Conservation (phyloP, 2,888 invertebrate genomes). For the Matsumyia berberina region DNA sequence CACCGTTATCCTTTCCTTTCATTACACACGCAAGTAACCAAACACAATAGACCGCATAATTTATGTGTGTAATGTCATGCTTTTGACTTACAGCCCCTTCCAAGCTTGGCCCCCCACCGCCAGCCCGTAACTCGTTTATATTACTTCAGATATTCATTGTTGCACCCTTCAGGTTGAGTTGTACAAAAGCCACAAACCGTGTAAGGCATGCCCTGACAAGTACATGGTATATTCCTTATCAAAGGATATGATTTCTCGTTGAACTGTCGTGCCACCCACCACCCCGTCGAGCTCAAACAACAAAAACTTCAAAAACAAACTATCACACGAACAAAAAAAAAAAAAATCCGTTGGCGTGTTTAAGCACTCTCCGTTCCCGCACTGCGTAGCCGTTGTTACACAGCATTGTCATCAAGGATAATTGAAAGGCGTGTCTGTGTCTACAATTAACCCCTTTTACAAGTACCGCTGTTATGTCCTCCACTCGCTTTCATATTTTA, state of each 20-base stretch:
- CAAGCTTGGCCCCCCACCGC: not conserved
- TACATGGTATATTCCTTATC: slow-evolving; percentile 26
- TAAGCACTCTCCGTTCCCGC: slow-evolving; percentile 9
- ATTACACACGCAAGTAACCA: slow-evolving; percentile 37
- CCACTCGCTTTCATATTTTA: slow-evolving; percentile 26
- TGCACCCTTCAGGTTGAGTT: slow-evolving; percentile 45
- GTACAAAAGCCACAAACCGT: not conserved
- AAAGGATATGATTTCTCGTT: slow-evolving; percentile 42
- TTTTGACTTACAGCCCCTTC: slow-evolving; percentile 45
- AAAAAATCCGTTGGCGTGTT: slow-evolving; percentile 48
- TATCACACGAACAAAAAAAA: not conserved
- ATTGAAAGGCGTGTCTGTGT: slow-evolving; percentile 71
- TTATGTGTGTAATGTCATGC: slow-evolving; percentile 57
- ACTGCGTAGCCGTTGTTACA: slow-evolving; percentile 28
- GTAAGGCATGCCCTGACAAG: slow-evolving; percentile 12
- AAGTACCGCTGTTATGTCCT: slow-evolving; percentile 41
- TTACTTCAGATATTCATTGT: slow-evolving; percentile 39
- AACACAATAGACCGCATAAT: slow-evolving; percentile 55
- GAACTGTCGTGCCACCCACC: slow-evolving; percentile 22
- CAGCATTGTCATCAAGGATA: slow-evolving; percentile 68
- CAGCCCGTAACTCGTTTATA: slow-evolving; percentile 37
- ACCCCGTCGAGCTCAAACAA: not conserved
- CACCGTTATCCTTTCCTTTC: slow-evolving; percentile 50
- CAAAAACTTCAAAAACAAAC: slow-evolving; percentile 24
- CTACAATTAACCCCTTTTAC: slow-evolving; percentile 73